These are phyloP conservation scores for Muntiacus muntjak DNA, from an alignment of 2,113 vertebrate species.

Conservation along the genomic window DNA sequence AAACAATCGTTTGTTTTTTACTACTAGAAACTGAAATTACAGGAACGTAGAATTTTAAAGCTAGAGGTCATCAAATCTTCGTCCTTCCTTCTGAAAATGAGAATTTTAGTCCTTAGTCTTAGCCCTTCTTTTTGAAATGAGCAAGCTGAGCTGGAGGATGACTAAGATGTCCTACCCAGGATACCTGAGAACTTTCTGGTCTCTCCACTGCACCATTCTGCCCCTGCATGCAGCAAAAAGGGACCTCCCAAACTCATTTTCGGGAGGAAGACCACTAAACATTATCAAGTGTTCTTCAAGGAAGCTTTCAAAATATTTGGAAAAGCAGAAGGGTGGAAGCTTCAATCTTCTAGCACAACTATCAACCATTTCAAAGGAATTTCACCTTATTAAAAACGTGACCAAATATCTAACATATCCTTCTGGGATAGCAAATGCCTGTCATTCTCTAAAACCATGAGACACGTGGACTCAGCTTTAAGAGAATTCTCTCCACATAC, in stretches of 20 bases:
- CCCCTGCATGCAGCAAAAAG: not conserved
- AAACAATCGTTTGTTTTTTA: not conserved
- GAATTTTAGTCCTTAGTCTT: not conserved
- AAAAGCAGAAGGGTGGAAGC: not conserved
- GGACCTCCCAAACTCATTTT: not conserved
- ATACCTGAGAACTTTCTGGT: not conserved
- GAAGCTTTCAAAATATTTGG: conserved; percentile 34
- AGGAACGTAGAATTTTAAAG: not conserved
- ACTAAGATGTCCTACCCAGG: not conserved
- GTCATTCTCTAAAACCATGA: not conserved
- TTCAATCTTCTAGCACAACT: not conserved
- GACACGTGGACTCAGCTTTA: not conserved
- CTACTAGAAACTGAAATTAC: not conserved
- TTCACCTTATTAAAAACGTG: not conserved
- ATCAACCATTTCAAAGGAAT: not conserved
- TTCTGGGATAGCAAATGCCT: not conserved
- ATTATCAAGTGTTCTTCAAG: not conserved
- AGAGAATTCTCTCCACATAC: not conserved
- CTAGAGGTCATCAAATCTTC: not conserved
- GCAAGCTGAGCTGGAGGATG: not conserved
- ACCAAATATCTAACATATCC: not conserved
- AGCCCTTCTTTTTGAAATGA: not conserved
- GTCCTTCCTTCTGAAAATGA: not conserved
- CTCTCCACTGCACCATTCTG: not conserved
- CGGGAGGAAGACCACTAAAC: not conserved